Evolutionary conservation across 2,797 vertebrate species (phyloP), one percentile per base, ranked within the genome.

Genomic region (Mastacembelus armatus): DNA sequence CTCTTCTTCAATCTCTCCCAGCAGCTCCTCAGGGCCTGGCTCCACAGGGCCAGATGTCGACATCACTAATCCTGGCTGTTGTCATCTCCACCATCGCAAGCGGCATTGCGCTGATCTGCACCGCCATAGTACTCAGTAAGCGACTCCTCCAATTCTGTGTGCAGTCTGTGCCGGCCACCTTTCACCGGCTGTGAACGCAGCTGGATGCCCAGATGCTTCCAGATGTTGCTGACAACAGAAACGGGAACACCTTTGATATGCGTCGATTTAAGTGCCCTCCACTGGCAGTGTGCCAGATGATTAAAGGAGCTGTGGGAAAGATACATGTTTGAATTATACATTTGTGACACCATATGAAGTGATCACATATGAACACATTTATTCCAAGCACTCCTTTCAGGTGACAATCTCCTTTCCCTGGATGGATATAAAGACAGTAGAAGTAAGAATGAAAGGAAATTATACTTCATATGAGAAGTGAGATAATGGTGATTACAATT

Each of bases 61-160:
- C 95, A 5, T 91, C 93, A 2, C 90, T 97, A 61, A 93, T 97
- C 81, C 73, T 96, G 83, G 92, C 93, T 0, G 93, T 97, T 61
- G 91, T 96, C 52, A 90, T 91, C 62, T 94, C 95, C 64, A 93
- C 93, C 36, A 80, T 95, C 8, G 92, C 93, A 14, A 95, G 94
- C 21, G 92, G 94, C 75, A 80, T 94, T 11, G 88, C 93, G 8
- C 89, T 98, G 69, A 92, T 95, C 86, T 97, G 95, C 57, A 88
- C 93, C 55, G 90, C 94, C 87, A 82, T 97, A 21, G 93, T 94
- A 77, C 93, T 96, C 85, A 93, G 96, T 98, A 96, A 92, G 94
- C 92, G 88, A 90, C 81, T 92, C 78, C 74, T 92, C 63, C 88
- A 92, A 73, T 86, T 93, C 76, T 94, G 92, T 85, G 85, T 76